Evolutionary conservation across 2,888 invertebrate genomes (phyloP).

Genomic region (Meloe dianella): DNA sequence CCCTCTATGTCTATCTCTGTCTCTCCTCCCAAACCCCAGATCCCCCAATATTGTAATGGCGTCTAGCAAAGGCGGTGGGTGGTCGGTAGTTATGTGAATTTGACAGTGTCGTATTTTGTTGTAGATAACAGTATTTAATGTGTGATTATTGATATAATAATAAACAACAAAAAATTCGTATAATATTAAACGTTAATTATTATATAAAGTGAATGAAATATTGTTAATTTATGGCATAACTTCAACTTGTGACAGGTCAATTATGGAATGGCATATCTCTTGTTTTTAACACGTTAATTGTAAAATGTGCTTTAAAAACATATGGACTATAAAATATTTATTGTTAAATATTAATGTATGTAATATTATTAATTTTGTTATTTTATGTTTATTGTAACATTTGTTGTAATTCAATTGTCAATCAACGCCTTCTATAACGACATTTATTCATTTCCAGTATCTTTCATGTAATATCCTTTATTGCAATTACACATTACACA

Average conservation of each 20-base stretch:
- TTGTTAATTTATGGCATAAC: conserved; percentile 39
- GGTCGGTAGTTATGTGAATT: conserved; percentile 55
- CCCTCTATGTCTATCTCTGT: background rate
- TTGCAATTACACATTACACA: conserved; percentile 14
- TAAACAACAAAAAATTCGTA: conserved; percentile 14
- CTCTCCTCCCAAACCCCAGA: conserved; percentile 23
- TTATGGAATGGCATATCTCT: conserved; percentile 48
- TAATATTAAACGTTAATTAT: conserved; percentile 19
- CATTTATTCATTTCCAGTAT: conserved; percentile 9
- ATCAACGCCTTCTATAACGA: conserved; percentile 11
- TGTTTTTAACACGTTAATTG: conserved; percentile 42
- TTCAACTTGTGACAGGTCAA: conserved; percentile 47
- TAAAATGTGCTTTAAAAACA: conserved; percentile 45
- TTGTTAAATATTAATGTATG: conserved; percentile 46
- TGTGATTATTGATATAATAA: conserved; percentile 20
- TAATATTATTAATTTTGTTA: conserved; percentile 3
- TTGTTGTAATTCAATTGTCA: conserved; percentile 7
- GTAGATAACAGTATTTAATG: conserved; percentile 28
- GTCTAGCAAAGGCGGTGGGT: conserved; percentile 58
- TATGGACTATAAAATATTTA: conserved; percentile 38
- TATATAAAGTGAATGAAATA: conserved; percentile 8
- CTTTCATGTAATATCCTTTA: conserved; percentile 13
- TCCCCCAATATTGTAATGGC: conserved; percentile 52
- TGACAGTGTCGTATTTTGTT: conserved; percentile 53
- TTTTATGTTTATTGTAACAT: background rate